phyloP scores from a whole-genome alignment of 2,888 invertebrate species.

The Ditylenchus weischeri region DNA sequence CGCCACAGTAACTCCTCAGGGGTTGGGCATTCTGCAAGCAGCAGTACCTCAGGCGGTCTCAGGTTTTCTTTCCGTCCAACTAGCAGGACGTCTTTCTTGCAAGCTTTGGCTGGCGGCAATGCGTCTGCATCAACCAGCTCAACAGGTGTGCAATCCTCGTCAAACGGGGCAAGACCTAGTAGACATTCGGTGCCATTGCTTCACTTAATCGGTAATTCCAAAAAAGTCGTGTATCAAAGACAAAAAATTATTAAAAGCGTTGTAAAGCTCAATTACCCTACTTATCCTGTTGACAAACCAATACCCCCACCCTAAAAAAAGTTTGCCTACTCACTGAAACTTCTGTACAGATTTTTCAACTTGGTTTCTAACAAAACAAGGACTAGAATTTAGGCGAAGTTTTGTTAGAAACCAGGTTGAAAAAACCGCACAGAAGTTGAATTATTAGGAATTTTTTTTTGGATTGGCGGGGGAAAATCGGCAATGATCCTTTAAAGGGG shows the following conservation, averaged over 20 bases:
- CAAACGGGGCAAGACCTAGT: neutral
- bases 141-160: conserved; percentile 7
- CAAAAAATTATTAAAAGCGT: neutral
- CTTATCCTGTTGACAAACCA: too few relatives aligned
- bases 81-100: conserved; percentile 7
- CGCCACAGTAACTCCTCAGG: neutral
- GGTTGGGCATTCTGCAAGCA: neutral
- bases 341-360: too few relatives aligned
- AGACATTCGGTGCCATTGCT: conserved; percentile 23
- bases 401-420: too few relatives aligned
- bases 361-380: too few relatives aligned
- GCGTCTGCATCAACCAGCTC: conserved; percentile 6
- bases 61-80: conserved; percentile 14
- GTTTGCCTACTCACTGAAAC: too few relatives aligned
- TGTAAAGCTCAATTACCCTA: too few relatives aligned
- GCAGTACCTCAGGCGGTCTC: neutral
- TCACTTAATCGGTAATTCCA: conserved; percentile 22
- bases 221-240: neutral
- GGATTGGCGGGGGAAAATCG: too few relatives aligned
- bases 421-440: too few relatives aligned
- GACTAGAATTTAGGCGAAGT: too few relatives aligned
- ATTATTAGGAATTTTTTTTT: too few relatives aligned
- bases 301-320: too few relatives aligned
- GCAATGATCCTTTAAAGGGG: too few relatives aligned
- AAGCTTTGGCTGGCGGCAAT: neutral